Evolutionary conservation across 2,797 vertebrate species (phyloP), one percentile per base, ranked within the genome.

Genomic region (Diglossa cyanea): DNA sequence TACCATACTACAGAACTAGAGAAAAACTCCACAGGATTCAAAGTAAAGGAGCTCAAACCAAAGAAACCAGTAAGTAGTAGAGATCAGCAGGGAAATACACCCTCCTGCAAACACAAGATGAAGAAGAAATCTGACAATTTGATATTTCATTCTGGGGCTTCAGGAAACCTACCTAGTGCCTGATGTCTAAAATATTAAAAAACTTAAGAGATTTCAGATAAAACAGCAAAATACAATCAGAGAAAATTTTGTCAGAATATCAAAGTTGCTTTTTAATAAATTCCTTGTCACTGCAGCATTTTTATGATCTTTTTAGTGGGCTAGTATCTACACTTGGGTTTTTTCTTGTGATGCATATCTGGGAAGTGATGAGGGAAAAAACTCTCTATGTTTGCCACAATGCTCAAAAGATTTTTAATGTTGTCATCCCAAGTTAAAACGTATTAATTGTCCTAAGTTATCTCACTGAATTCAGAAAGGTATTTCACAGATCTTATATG

Each of bases 181-280:
- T 91, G 73, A 89, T 31, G 93, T 95, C 84, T 94, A 71, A 81
- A 94, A 88, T 50, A 77, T 2, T 12, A 28, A n/a, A 61, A 77
- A 93, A 79, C 20, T 63, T 60, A 33, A 65, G 50, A 81, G 21
- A 90, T 65, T 62, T 88, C 55, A 83, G 51, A 78, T 84, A 82
- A 92, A 79, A 61, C 21, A 85, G 54, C 25, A 93, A 94, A 95
- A 78, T 86, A 33, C 6, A 78, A 25, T 83, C 57, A 82, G 21
- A 80, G 31, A 88, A 82, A 26, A 86, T 91, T 80, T 89, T 87
- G 35, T 72, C 39, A 85, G 93, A 96, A 94, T 90, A 71, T 88
- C 86, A 82, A 50, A 82, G 72, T 62, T 71, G 31, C 47, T 90
- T 94, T 86, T 83, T 82, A 72, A 88, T 26, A 15, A 94, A 91